phyloP scores from a whole-genome alignment of 2,113 vertebrate species.

The Alligator mississippiensis region DNA sequence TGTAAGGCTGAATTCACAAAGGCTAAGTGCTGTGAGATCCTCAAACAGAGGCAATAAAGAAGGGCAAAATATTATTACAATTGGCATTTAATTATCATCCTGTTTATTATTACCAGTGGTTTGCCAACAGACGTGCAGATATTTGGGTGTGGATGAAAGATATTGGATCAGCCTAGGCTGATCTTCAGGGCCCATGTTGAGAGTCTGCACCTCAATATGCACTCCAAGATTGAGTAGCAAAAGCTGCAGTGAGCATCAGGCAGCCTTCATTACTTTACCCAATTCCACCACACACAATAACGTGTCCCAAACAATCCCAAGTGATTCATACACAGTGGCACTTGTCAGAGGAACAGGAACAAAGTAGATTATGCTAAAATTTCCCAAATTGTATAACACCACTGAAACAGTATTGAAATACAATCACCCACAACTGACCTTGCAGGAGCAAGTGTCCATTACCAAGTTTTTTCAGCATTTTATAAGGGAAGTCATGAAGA shows the following conservation, averaged over 20 bases:
- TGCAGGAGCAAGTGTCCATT: background rate
- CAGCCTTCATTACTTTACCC: background rate
- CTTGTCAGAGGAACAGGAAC: background rate
- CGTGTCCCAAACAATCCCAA: background rate
- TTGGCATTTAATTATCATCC: background rate
- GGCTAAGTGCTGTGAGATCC: background rate
- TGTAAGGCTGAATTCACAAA: background rate
- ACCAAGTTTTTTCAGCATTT: background rate
- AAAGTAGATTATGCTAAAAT: background rate
- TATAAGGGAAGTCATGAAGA: background rate
- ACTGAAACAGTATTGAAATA: background rate
- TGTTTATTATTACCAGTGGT: background rate
- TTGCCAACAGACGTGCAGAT: background rate
- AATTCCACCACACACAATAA: background rate
- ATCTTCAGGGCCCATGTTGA: background rate
- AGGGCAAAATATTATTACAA: rapidly evolving
- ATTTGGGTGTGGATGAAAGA: background rate
- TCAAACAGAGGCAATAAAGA: background rate
- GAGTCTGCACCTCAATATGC: background rate
- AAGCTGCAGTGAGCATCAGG: background rate
- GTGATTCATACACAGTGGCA: background rate
- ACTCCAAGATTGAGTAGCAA: background rate
- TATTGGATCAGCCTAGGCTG: background rate
- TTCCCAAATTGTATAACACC: background rate
- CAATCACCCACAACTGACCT: background rate